Base-by-base conservation (phyloP, 2,888 invertebrate genomes). In the Sepiola atlantica region DNA sequence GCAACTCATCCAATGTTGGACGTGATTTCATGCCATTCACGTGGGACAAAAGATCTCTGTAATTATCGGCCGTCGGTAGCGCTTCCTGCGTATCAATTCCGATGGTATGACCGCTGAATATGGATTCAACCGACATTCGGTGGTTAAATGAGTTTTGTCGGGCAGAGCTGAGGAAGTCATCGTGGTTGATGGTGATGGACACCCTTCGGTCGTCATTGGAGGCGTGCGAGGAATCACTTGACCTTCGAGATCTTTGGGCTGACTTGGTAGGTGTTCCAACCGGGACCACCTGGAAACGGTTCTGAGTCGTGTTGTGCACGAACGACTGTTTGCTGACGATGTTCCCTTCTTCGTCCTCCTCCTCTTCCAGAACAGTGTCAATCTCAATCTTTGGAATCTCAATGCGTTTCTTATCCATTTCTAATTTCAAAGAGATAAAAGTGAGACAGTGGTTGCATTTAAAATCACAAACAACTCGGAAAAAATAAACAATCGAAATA, bases 21-120 rank as follows among this genome's bases (percentile, higher is more conserved):
- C 97, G 94, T 55, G 95, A 95, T 90, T 95, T 94, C 55, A 95
- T 94, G 45, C 95, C 96, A 93, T 95, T 95, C 16, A 95, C 94
- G 24, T 94, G 90, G 12, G 94, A 54, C 45, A 93, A 90, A 20
- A 95, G 92, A 45, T 95, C 95, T 32, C 95, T 92, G 97, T 99
- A 99, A 97, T 98, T 98, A 97, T 98, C 98, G 97, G 98, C 98
- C 94, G 98, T 98, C 0, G 99, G 99, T 90, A 99, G 97, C 1
- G 98, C 98, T 97, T 99, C 99, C 96, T 98, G 98, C 0, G 98
- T 98, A 94, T 98, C 96, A 35, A 95, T 95, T 35, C 95, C 95
- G 20, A 95, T 95, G 35, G 94, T 93, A 0, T 94, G 93, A 35
- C 94, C 94, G 54, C 93, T 94, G 90, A 92, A 94, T 55, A 90